These are phyloP conservation scores for Tenebrosternarchus preto DNA, from an alignment of 2,113 vertebrate genomes.

Conservation along the genomic window DNA sequence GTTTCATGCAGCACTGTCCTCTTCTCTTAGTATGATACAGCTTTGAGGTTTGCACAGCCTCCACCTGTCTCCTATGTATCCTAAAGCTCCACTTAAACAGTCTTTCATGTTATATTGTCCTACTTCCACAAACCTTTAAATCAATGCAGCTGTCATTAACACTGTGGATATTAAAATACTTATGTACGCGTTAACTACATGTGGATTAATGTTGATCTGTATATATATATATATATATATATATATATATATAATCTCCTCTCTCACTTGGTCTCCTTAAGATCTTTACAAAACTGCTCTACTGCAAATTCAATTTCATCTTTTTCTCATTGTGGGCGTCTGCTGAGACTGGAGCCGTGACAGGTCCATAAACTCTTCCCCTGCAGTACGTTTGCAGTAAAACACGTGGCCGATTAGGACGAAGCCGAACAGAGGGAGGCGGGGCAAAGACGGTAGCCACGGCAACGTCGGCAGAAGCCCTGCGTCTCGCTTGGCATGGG, in stretches of 20 bases:
- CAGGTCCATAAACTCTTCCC: not conserved
- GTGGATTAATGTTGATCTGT: conserved; percentile 9
- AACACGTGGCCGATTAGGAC: conserved; percentile 21
- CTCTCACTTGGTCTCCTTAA: not conserved
- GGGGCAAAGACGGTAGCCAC: not conserved
- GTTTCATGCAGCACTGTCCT: conserved; percentile 61
- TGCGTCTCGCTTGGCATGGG: conserved; percentile 6
- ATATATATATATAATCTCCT: not conserved
- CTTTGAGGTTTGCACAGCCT: conserved; percentile 69
- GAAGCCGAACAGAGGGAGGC: not conserved
- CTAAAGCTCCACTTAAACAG: conserved; percentile 51
- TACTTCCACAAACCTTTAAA: not conserved
- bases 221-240: too few species aligned
- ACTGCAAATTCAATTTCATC: conserved; percentile 4
- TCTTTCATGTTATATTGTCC: conserved; percentile 35
- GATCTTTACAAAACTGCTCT: not conserved
- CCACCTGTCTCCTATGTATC: conserved; percentile 64
- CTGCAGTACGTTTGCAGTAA: not conserved
- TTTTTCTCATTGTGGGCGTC: not conserved
- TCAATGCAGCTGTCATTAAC: not conserved
- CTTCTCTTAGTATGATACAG: conserved; percentile 64
- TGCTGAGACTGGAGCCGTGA: not conserved
- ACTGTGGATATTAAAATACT: conserved; percentile 20
- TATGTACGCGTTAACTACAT: not conserved
- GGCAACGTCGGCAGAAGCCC: not conserved